Evolutionary conservation across 2,888 invertebrate species (phyloP).

Genomic region (Mythimna ferrago): DNA sequence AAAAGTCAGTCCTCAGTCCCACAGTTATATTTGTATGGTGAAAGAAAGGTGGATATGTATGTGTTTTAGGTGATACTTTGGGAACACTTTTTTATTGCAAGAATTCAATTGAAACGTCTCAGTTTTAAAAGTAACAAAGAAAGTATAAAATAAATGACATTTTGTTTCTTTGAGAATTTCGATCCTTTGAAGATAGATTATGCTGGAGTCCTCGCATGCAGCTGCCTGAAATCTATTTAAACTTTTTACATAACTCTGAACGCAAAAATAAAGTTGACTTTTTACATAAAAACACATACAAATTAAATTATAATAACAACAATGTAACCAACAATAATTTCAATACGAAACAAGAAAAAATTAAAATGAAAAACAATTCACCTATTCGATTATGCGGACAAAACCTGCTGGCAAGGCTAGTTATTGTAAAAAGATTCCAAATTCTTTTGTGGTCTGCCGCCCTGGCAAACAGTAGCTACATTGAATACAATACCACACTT

Average conservation of each 20-base stretch:
- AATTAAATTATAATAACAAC: constrained; percentile 47
- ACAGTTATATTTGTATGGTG: constrained; percentile 46
- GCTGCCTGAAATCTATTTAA: constrained; percentile 3
- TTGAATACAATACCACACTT: constrained; percentile 91
- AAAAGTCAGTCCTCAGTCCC: constrained; percentile 26
- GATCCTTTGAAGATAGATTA: neutral
- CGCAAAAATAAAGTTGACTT: neutral
- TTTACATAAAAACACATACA: constrained; percentile 30
- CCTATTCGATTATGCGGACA: constrained; percentile 63
- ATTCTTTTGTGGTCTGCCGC: constrained; percentile 89
- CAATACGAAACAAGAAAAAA: constrained; percentile 37
- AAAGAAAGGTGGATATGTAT: constrained; percentile 47
- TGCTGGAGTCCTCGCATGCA: neutral
- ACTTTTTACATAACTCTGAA: constrained; percentile 6
- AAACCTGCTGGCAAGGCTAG: constrained; percentile 70
- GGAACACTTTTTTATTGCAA: neutral
- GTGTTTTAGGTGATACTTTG: constrained; percentile 31
- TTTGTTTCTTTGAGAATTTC: neutral
- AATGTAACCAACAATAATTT: constrained; percentile 42
- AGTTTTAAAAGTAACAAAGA: too few species aligned
- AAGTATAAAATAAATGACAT: too few species aligned
- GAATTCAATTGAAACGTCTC: neutral
- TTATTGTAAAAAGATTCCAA: constrained; percentile 83
- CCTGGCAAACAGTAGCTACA: constrained; percentile 85
- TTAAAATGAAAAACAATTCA: constrained; percentile 54